Evolutionary conservation across 2,888 invertebrate genomes (phyloP).

Genomic region (Resseliella maxima): DNA sequence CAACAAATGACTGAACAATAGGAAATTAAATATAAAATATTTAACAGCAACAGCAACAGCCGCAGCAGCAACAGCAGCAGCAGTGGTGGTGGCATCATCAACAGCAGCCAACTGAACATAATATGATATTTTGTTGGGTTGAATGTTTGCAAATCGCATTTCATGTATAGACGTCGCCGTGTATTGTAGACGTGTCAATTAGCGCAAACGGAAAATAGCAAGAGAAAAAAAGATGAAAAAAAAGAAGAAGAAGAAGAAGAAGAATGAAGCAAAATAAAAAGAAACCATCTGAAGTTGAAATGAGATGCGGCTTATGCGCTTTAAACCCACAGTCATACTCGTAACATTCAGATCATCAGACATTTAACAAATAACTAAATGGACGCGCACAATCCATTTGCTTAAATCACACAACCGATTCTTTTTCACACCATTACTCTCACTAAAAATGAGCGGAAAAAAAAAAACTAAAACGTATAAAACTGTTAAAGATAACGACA

Average conservation of each 20-base stretch:
- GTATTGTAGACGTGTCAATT: constrained; percentile 48
- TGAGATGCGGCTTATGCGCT: constrained; percentile 53
- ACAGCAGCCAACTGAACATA: neutral
- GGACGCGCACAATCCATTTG: constrained; percentile 10
- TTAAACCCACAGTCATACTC: constrained; percentile 35
- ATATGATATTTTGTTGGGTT: constrained; percentile 46
- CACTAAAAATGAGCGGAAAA: neutral
- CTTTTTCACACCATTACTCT: constrained; percentile 17
- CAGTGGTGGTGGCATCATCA: neutral
- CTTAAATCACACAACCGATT: neutral
- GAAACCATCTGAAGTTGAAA: neutral
- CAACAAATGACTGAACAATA: constrained; percentile 51
- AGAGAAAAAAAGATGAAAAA: neutral
- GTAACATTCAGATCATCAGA: constrained; percentile 19
- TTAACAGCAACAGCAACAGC: neutral
- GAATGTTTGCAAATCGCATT: constrained; percentile 48
- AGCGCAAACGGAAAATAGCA: neutral
- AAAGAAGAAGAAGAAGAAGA: neutral
- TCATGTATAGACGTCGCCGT: constrained; percentile 47
- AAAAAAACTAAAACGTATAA: neutral
- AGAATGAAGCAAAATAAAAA: neutral
- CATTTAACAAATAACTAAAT: constrained; percentile 47
- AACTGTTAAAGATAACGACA: neutral
- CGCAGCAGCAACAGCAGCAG: neutral
- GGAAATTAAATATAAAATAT: constrained; percentile 48